A percentile compares a stretch with the other conserved stretches of the same genome.
Conservation (phyloP, 2,797 vertebrate species). For the Trachurus trachurus region DNA sequence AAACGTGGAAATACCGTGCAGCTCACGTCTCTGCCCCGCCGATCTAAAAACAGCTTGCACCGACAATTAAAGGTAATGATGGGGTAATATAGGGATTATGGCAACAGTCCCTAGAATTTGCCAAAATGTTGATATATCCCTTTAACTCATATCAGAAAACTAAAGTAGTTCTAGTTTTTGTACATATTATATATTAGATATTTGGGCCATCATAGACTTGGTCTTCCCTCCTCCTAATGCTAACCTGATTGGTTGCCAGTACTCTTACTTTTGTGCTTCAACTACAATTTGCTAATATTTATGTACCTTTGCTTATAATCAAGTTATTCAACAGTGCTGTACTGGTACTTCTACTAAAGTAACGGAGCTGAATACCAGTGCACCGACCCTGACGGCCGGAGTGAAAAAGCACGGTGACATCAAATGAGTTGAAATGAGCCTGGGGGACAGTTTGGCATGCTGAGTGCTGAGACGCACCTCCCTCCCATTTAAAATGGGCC, state of each 20-base stretch:
- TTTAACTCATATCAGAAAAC: not conserved
- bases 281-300: no score
- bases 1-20: no score
- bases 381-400: constrained; percentile 20
- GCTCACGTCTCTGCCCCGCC: no score
- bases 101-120: no score
- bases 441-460: constrained; percentile 29
- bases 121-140: no score
- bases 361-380: not conserved
- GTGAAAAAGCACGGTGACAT: constrained; percentile 39
- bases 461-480: constrained; percentile 33
- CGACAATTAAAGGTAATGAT: no score
- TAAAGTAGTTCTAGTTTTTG: not conserved
- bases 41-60: no score
- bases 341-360: not conserved
- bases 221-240: not conserved
- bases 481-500: constrained; percentile 57
- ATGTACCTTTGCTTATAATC: not conserved
- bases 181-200: not conserved
- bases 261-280: not conserved
- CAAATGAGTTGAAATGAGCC: constrained; percentile 50
- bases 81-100: no score
- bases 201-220: not conserved
- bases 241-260: not conserved
- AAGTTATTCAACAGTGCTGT: not conserved